A percentile compares a stretch with the other conserved stretches of the same genome.
Evolutionary conservation across 2,113 vertebrate genomes (phyloP).

Genomic region (Rhagologus leucostigma): DNA sequence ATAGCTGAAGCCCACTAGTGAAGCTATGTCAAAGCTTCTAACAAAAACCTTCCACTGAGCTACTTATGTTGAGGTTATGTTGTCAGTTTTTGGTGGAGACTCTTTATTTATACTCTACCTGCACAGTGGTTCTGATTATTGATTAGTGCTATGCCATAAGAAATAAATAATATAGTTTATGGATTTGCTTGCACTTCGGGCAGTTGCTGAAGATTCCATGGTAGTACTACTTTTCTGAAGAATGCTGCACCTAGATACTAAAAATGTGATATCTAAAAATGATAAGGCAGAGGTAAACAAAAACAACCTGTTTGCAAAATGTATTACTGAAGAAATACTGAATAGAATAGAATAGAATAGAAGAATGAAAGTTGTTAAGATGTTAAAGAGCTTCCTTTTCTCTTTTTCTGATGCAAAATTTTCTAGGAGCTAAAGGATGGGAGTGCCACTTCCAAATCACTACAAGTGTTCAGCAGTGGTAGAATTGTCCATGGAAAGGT

Average conservation of each 20-base stretch:
- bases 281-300: neutral
- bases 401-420: neutral
- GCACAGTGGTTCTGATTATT: neutral
- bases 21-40: neutral
- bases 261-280: neutral
- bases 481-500: neutral
- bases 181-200: neutral
- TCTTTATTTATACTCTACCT: neutral
- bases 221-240: neutral
- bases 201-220: neutral
- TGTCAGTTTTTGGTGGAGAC: neutral
- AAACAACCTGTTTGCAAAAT: neutral
- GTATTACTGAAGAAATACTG: neutral
- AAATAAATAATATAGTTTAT: neutral
- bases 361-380: neutral
- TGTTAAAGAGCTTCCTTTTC: neutral
- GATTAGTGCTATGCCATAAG: neutral
- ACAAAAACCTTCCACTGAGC: neutral
- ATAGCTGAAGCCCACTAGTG: neutral
- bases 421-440: neutral
- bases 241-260: too few relatives aligned
- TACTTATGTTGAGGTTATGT: neutral
- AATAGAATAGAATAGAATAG: neutral
- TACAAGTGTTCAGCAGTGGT: neutral
- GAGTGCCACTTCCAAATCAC: neutral